Evolutionary conservation across 2,113 vertebrate genomes (phyloP), one percentile per base, ranked within the genome.

Genomic region (Oophaga pumilio): DNA sequence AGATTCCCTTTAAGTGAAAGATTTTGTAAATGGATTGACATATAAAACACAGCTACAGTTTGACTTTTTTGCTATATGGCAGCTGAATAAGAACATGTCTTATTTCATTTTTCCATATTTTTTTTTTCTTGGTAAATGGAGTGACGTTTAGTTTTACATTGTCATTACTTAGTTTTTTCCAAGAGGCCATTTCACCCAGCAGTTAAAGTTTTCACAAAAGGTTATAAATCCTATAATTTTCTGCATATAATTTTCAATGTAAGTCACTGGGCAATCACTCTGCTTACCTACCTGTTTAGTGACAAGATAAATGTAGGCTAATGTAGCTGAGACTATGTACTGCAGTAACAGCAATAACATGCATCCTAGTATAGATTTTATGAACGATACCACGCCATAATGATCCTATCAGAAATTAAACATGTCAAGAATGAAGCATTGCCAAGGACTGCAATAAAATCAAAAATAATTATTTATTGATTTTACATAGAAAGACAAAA

Each of bases 381-480:
- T 68, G 43, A 43, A 66, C 10, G 6, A 68, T 43, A 49, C n/a
- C 28, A 68, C 6, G 4, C 15, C 59, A 68, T 52, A 82, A 62
- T 50, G 14, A 52, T 24, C 62, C 57, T 18, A 64, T 82, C 28
- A 64, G 17, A 81, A 28, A 81, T 49, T 33, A 81, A 49, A 49
- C 8, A 64, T 60, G 26, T 80, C 56, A 79, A 28, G 77, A 79
- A 59, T 79, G 52, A 80, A 80, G 49, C 43, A 66, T 68, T 68
- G 20, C 62, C 20, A 26, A 52, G 20, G n/a, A 26, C 20, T 49
- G 66, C n/a, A 68, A 83, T 68, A 83, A 14, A 68, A 83, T 82
- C 62, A 83, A 43, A 83, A 17, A 82, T 26, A 82, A 82, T 69
- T 69, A 68, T 53, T 83, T 83, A 83, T 83, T 52, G 43, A 83